Evolutionary conservation across 2,888 invertebrate genomes (phyloP), one percentile per base, ranked within the genome.

Genomic region (Smittia aterrima): DNA sequence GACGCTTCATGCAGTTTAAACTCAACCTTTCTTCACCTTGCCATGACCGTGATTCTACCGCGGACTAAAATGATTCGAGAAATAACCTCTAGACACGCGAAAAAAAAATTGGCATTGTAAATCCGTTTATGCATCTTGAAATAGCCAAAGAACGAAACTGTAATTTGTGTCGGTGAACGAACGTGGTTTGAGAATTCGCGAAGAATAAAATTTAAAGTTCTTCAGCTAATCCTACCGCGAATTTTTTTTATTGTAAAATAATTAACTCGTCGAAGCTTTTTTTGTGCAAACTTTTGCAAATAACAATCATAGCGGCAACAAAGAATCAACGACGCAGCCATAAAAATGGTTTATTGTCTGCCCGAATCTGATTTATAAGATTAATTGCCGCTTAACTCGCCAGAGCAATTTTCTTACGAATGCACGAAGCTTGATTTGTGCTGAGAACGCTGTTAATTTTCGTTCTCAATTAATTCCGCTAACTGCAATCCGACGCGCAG

Each of bases 21-120:
- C 3, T 11, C 13, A 70, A 32, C 58, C 22, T 72, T 27, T 40
- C 22, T 13, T 72, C 72, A 72, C 72, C 72, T 72, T 72, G 72
- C 72, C 54, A 72, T 62, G 72, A 72, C 72, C 62, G 47, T 54
- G 54, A 53, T 70, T 67, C 9, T 38, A 24, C 40, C 20, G 27
- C 25, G 27, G 22, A 11, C 27, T 64, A 25, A 64, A 68, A 68
- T 47, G 40, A 22, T 9, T 47, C 54, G 71, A 71, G 58, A 62
- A 72, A 72, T 72, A 72, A 72, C 72, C 72, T 72, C 72, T 38
- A 72, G 72, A 72, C 72, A 72, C 38, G 53, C 54, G 24, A 40
- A 27, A 66, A 66, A 22, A 27, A 47, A 58, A 27, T 3, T 32
- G 66, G 66, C 66, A 66, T 40, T 40, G 25, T 40, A 16, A 66